A percentile compares a stretch with the other conserved stretches of the same genome.
These are phyloP conservation scores for Thamnaconus septentrionalis DNA, from an alignment of 2,113 vertebrate species.

Conservation along the genomic window DNA sequence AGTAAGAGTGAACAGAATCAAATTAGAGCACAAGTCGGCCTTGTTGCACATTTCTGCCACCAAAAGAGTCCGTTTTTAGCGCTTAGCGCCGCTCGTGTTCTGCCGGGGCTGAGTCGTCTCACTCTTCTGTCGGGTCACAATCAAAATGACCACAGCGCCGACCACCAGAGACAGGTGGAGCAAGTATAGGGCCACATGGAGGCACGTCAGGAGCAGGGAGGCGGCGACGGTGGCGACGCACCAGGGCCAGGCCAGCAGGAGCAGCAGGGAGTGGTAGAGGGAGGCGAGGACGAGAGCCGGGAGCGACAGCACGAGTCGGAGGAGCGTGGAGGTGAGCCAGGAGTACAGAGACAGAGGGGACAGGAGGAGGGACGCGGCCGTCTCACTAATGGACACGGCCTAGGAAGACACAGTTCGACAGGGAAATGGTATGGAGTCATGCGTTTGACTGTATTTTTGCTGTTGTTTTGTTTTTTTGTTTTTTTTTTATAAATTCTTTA, in stretches of 20 bases:
- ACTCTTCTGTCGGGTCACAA: constrained; percentile 8
- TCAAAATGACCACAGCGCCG: constrained; percentile 41
- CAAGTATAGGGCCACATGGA: constrained; percentile 52
- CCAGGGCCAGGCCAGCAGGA: constrained; percentile 56
- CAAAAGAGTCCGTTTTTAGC: neutral
- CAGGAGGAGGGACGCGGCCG: constrained; percentile 47
- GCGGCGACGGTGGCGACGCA: constrained; percentile 22
- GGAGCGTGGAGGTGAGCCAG: constrained; percentile 52
- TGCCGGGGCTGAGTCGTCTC: neutral
- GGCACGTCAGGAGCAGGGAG: constrained; percentile 38
- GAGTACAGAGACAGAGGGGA: constrained; percentile 63
- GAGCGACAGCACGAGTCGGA: constrained; percentile 48
- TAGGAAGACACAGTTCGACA: constrained; percentile 9
- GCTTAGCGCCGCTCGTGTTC: neutral
- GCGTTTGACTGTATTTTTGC: no score
- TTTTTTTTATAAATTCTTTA: no score
- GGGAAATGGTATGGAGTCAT: neutral
- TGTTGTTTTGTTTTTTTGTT: no score
- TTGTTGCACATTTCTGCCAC: constrained; percentile 7
- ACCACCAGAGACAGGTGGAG: constrained; percentile 56
- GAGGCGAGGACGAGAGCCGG: constrained; percentile 48
- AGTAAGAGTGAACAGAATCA: neutral
- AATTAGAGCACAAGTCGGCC: constrained; percentile 26
- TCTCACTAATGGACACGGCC: constrained; percentile 33
- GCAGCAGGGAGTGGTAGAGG: constrained; percentile 46